Evolutionary conservation across 2,888 invertebrate genomes (phyloP).

Genomic region (Dorcus hopei): DNA sequence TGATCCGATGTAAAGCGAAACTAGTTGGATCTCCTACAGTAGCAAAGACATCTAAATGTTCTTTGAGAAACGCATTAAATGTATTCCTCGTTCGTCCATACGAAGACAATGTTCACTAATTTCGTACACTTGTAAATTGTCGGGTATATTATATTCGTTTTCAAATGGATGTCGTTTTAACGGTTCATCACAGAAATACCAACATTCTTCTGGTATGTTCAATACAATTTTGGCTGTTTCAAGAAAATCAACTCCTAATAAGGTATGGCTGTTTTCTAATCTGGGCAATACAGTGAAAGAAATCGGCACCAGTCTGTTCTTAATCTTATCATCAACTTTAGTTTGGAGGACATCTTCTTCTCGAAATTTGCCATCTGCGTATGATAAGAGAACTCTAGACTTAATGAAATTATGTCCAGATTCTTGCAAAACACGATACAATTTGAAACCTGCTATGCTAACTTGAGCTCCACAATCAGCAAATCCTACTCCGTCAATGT

Average conservation of each 20-base stretch:
- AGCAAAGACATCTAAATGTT: too few relatives aligned
- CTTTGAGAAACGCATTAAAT: too few relatives aligned
- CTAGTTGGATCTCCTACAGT: too few relatives aligned
- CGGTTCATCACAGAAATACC: too few relatives aligned
- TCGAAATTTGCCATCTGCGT: not conserved
- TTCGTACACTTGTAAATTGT: too few relatives aligned
- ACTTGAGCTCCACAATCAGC: slow-evolving; percentile 14
- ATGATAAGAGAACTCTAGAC: not conserved
- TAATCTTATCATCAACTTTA: slow-evolving; percentile 4
- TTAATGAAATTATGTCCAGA: not conserved
- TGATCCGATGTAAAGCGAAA: too few relatives aligned
- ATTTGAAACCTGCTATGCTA: slow-evolving; percentile 8
- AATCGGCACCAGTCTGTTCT: not conserved
- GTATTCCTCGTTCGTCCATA: too few relatives aligned
- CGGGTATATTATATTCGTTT: too few relatives aligned
- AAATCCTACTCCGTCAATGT: slow-evolving; percentile 8
- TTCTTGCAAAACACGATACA: slow-evolving; percentile 7
- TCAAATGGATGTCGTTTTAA: too few relatives aligned
- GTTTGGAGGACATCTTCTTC: slow-evolving; percentile 2
- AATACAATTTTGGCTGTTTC: not conserved
- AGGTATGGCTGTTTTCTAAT: not conserved
- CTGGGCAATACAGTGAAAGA: not conserved
- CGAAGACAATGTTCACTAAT: too few relatives aligned
- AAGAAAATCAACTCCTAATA: not conserved
- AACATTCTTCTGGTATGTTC: too few relatives aligned